Evolutionary conservation across 2,797 vertebrate genomes (phyloP).

Genomic region (Cebuella pygmaea): DNA sequence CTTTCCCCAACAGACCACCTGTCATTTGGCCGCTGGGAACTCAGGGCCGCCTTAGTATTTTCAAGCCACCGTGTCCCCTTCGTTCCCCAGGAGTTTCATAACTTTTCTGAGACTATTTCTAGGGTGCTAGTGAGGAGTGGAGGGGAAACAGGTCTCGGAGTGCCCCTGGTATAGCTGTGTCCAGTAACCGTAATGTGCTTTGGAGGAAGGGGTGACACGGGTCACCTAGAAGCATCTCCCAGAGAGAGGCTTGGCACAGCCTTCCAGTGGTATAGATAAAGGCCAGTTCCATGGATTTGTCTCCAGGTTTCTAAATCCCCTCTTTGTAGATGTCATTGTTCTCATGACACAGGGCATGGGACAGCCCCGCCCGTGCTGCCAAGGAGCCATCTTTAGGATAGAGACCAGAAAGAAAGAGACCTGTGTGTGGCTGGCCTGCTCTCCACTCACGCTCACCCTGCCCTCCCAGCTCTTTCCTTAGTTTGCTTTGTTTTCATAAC

Average conservation of each 20-base stretch:
- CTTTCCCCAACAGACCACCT: neutral
- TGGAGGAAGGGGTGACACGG: fast-evolving
- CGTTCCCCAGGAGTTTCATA: neutral
- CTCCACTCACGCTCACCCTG: fast-evolving
- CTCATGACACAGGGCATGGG: neutral
- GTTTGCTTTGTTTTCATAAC: constrained; percentile 72
- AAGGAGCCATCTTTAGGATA: neutral
- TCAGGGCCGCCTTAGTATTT: neutral
- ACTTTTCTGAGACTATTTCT: neutral
- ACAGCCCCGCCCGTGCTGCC: neutral
- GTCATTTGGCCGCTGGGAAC: neutral
- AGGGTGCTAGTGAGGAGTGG: neutral
- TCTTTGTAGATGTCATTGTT: neutral
- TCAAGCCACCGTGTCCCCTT: neutral
- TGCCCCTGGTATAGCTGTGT: neutral
- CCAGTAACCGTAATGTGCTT: neutral
- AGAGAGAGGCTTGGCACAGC: neutral
- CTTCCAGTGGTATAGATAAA: neutral
- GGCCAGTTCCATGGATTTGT: neutral
- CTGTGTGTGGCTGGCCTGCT: neutral
- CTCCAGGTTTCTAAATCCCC: neutral
- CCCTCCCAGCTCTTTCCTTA: neutral
- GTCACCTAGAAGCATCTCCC: neutral
- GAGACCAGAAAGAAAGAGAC: constrained; percentile 35
- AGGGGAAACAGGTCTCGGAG: neutral